phyloP scores from a whole-genome alignment of 2,888 invertebrate species.

The Meloe dianella region DNA sequence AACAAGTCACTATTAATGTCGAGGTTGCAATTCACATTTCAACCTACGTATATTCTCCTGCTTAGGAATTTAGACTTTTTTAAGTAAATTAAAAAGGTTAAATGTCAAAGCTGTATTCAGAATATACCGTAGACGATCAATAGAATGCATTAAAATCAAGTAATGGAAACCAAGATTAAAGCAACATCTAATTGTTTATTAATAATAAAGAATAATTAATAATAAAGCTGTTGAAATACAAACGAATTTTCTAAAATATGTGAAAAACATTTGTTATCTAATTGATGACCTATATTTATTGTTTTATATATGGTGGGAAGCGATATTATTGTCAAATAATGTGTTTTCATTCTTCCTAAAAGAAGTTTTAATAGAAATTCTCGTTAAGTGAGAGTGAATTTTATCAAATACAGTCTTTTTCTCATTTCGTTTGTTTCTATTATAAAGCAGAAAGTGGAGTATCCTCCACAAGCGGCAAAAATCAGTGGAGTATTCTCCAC shows the following conservation, averaged over 20 bases:
- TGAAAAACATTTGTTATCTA: background rate
- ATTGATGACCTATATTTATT: background rate
- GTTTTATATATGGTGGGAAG: no score
- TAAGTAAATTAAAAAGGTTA: background rate
- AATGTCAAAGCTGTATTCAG: slow-evolving; percentile 2
- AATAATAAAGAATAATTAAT: no score
- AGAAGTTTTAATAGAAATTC: background rate
- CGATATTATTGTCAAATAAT: background rate
- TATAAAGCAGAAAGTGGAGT: background rate
- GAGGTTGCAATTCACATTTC: background rate
- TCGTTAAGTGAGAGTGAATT: background rate
- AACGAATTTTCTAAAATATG: no score
- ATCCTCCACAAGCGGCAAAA: background rate
- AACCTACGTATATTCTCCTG: background rate
- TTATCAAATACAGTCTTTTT: background rate
- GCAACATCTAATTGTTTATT: background rate
- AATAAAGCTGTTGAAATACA: no score
- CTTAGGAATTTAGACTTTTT: background rate
- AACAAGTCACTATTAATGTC: background rate
- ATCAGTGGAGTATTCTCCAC: background rate
- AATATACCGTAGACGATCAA: background rate
- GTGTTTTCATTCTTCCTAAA: no score
- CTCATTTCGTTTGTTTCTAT: no score
- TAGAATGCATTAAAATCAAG: background rate
- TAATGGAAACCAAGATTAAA: background rate